phyloP scores from a whole-genome alignment of 2,113 vertebrate genomes.

The Rhombomys opimus region DNA sequence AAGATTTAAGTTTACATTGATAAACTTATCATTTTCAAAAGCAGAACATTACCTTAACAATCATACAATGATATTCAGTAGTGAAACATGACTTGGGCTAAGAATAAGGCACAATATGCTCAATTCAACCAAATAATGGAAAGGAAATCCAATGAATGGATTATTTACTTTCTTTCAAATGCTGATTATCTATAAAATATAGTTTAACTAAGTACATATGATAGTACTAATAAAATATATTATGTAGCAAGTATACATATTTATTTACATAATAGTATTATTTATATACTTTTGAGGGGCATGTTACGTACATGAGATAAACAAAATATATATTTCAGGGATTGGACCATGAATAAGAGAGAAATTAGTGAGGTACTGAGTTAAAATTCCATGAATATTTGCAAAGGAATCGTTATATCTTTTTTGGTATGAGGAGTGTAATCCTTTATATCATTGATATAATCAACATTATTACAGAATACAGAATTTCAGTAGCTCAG shows the following conservation, averaged over 20 bases:
- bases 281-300: not conserved
- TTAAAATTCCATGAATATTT: not conserved
- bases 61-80: not conserved
- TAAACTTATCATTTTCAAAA: not conserved
- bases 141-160: not conserved
- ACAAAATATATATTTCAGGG: not conserved
- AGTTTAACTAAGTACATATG: not conserved
- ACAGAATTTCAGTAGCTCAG: not conserved
- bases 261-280: not conserved
- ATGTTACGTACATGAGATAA: not conserved
- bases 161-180: not conserved
- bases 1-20: not conserved
- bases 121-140: not conserved
- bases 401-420: not conserved
- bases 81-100: not conserved
- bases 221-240: not conserved
- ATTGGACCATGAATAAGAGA: not conserved
- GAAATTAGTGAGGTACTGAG: not conserved
- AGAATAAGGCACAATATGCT: not conserved
- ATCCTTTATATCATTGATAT: not conserved
- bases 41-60: not conserved
- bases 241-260: not conserved
- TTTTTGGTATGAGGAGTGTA: not conserved
- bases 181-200: not conserved
- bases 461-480: not conserved